Conservation (phyloP, 2,797 vertebrate species). For the Tolypeutes matacus region DNA sequence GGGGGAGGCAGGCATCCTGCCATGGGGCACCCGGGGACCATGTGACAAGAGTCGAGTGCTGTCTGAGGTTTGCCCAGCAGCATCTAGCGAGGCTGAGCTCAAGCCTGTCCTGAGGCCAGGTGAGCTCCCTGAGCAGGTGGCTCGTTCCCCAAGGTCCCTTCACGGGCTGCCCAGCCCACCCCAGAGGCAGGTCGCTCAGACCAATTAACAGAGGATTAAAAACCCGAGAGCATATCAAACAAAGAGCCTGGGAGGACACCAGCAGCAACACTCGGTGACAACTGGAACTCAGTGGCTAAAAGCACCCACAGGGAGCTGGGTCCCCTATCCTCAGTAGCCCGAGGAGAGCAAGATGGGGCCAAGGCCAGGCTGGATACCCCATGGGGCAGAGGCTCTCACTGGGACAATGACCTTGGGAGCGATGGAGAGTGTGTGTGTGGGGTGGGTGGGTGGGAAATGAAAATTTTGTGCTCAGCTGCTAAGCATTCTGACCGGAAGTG, state of each 20-base stretch:
- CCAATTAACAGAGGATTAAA: not conserved
- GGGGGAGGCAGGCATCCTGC: not conserved
- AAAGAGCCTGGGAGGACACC: not conserved
- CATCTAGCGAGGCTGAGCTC: not conserved
- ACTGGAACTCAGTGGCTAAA: not conserved
- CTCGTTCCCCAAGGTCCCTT: not conserved
- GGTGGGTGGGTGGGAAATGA: not conserved
- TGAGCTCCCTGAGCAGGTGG: not conserved
- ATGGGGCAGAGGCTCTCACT: not conserved
- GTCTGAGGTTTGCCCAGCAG: conserved; percentile 44
- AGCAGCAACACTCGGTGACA: not conserved
- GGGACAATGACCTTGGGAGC: not conserved
- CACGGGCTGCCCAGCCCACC: not conserved
- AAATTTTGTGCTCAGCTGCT: not conserved
- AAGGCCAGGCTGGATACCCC: not conserved
- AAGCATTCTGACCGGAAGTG: not conserved
- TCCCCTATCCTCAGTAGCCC: not conserved
- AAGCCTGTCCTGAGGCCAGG: not conserved
- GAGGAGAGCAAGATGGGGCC: not conserved
- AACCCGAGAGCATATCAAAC: not conserved
- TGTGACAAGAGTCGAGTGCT: not conserved
- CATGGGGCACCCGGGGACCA: not conserved
- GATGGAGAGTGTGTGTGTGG: not conserved
- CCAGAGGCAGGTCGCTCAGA: not conserved
- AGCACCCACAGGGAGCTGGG: rapidly evolving